Percentiles rank a stretch among this genome's conserved stretches.
phyloP scores from a whole-genome alignment of 2,888 invertebrate genomes.

The Netelia melanura region DNA sequence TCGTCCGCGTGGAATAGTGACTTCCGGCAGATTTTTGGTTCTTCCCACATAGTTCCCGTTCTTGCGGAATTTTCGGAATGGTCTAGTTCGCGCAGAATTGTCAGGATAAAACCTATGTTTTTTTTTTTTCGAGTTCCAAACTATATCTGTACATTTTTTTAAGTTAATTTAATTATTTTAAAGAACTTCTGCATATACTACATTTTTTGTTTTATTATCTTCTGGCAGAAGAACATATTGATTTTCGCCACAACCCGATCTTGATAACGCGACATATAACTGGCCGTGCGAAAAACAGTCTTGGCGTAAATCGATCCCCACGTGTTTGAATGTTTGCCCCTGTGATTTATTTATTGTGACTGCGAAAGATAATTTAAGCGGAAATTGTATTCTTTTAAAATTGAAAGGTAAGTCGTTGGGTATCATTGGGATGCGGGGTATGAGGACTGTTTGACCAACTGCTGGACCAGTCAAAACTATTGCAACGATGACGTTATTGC shows the following conservation, averaged over 20 bases:
- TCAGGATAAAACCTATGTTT: not conserved
- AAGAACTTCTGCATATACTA: constrained; percentile 1
- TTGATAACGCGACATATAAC: constrained; percentile 8
- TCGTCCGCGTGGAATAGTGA: not conserved
- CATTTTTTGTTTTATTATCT: constrained; percentile 6
- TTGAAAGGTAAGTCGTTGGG: constrained; percentile 54
- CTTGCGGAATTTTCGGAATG: not conserved
- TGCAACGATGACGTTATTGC: constrained; percentile 74
- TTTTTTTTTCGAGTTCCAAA: too few species aligned
- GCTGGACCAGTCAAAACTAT: constrained; percentile 71
- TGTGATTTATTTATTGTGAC: constrained; percentile 20
- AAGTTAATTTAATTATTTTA: constrained; percentile 1
- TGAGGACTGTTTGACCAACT: constrained; percentile 47
- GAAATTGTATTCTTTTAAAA: constrained; percentile 63
- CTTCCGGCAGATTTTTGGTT: constrained; percentile 19
- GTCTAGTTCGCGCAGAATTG: not conserved
- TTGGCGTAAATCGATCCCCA: not conserved
- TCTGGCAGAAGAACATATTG: not conserved
- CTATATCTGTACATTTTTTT: too few species aligned
- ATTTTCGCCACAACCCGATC: not conserved
- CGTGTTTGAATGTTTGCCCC: constrained; percentile 13
- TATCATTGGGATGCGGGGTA: constrained; percentile 62
- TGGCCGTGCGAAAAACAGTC: constrained; percentile 30
- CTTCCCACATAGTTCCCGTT: not conserved
- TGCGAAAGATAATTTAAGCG: constrained; percentile 18